These are phyloP conservation scores for Terrapene triunguis DNA, from an alignment of 2,113 vertebrate species.

Conservation along the genomic window DNA sequence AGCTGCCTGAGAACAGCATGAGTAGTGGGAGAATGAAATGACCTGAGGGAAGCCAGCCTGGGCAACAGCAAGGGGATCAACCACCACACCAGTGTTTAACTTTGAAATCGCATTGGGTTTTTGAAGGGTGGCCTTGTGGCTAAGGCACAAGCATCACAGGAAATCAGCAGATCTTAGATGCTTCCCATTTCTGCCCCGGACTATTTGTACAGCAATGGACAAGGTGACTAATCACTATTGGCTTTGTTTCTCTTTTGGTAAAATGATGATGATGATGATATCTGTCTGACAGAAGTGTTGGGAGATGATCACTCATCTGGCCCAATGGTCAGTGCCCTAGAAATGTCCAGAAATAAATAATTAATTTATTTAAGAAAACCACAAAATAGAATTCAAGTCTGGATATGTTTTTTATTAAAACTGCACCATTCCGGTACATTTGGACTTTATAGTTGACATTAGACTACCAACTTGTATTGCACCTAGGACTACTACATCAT, in stretches of 20 bases:
- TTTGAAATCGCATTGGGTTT: not conserved
- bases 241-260: not conserved
- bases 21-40: not conserved
- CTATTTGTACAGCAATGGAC: not conserved
- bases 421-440: not conserved
- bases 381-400: not conserved
- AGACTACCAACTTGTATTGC: not conserved
- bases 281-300: not conserved
- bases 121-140: not conserved
- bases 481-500: rapidly evolving
- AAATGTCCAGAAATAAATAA: not conserved
- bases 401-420: not conserved
- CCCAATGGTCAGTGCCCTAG: not conserved
- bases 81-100: not conserved
- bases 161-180: not conserved
- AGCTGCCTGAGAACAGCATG: not conserved
- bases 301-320: not conserved
- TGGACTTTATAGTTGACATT: rapidly evolving
- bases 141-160: not conserved
- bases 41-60: not conserved
- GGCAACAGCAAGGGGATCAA: not conserved
- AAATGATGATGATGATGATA: not conserved
- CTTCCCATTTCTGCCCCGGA: not conserved
- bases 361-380: not conserved
- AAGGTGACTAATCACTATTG: not conserved